Conservation (phyloP, 2,888 invertebrate genomes). For the Blastobasis lacticolella region DNA sequence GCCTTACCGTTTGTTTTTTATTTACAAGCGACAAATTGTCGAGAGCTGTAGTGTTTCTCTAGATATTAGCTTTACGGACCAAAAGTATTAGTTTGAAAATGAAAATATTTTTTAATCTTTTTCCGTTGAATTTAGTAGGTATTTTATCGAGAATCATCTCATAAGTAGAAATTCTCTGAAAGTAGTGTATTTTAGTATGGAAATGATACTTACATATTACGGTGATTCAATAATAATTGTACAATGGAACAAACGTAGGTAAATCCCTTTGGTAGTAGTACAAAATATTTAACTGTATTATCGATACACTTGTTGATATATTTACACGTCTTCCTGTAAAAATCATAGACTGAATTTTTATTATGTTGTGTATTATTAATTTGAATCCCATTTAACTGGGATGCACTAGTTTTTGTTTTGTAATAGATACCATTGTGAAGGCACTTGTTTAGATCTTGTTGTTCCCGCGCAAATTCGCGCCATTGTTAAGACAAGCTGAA, state of each 20-base stretch:
- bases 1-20: constrained; percentile 56
- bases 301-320: constrained; percentile 20
- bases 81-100: constrained; percentile 52
- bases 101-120: constrained; percentile 63
- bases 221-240: too few relatives aligned
- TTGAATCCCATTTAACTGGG: constrained; percentile 56
- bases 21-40: constrained; percentile 27
- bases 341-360: constrained; percentile 60
- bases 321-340: constrained; percentile 55
- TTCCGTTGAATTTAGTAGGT: constrained; percentile 38
- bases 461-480: constrained; percentile 15
- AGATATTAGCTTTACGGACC: constrained; percentile 57
- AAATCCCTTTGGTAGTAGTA: constrained; percentile 59
- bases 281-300: constrained; percentile 53
- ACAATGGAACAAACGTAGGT: constrained; percentile 20
- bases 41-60: constrained; percentile 28
- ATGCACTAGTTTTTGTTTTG: constrained; percentile 61
- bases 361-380: constrained; percentile 35
- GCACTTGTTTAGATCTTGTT: constrained; percentile 58
- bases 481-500: constrained; percentile 4
- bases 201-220: constrained; percentile 20
- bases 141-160: constrained; percentile 22
- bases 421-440: constrained; percentile 37
- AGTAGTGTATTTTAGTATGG: constrained; percentile 47
- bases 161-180: constrained; percentile 28